Evolutionary conservation across 2,888 invertebrate genomes (phyloP).

Genomic region (Ichneumoninae sp.): DNA sequence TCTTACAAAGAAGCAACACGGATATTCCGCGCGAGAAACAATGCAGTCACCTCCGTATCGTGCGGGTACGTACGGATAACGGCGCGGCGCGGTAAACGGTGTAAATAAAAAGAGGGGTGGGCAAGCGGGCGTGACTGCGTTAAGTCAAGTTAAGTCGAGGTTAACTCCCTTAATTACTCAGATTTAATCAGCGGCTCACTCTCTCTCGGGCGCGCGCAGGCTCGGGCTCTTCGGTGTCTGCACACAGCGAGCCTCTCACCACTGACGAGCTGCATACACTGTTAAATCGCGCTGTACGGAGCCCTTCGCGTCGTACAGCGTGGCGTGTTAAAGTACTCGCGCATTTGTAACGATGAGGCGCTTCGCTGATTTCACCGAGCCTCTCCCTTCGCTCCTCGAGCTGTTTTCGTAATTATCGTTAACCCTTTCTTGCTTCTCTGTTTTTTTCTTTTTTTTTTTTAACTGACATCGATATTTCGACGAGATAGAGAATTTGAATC

Average conservation of each 20-base stretch:
- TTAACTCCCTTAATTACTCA: conserved; percentile 84
- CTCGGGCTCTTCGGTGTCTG: conserved; percentile 60
- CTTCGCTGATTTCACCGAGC: conserved; percentile 28
- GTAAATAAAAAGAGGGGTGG: conserved; percentile 80
- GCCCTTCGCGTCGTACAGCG: conserved; percentile 57
- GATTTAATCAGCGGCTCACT: conserved; percentile 80
- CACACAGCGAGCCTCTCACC: conserved; percentile 50
- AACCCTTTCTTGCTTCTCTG: background rate
- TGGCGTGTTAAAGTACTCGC: conserved; percentile 7
- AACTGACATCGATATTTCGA: background rate
- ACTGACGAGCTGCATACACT: conserved; percentile 53
- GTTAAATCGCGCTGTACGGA: background rate
- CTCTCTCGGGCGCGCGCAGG: conserved; percentile 29
- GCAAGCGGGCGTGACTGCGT: conserved; percentile 84
- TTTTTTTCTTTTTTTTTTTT: background rate
- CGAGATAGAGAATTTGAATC: background rate
- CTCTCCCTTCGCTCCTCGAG: conserved; percentile 23
- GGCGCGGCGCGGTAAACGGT: conserved; percentile 76
- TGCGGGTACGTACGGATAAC: conserved; percentile 56
- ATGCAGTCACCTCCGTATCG: conserved; percentile 38
- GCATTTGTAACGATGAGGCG: conserved; percentile 29
- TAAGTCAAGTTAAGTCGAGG: conserved; percentile 84
- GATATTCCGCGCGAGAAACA: conserved; percentile 42
- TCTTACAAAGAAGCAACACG: conserved; percentile 28
- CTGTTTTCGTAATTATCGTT: conserved; percentile 17